Percentiles rank a stretch among this genome's conserved stretches.
These are phyloP conservation scores for Drosophila fulvimacula DNA, from an alignment of 2,888 invertebrate genomes.

Conservation along the genomic window DNA sequence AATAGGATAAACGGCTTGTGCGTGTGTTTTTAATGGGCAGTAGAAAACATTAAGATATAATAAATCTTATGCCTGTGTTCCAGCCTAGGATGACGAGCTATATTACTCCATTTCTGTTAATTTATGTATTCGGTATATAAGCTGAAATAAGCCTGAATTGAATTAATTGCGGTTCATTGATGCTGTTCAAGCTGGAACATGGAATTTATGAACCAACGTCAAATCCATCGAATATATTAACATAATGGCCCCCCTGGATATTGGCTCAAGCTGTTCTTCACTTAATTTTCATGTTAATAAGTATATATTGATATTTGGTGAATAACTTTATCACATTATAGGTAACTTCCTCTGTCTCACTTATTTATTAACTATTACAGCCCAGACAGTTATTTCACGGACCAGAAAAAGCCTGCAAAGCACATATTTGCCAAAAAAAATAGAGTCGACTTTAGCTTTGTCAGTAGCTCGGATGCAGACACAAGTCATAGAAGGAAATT, in stretches of 20 bases:
- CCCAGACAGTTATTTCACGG: not conserved
- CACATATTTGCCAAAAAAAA: constrained; percentile 70
- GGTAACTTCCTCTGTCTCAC: no score
- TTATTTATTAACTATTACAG: not conserved
- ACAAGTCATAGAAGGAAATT: constrained; percentile 62
- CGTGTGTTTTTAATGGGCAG: not conserved
- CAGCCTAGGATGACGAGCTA: no score
- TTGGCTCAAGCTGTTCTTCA: not conserved
- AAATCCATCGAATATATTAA: no score
- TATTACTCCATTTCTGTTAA: no score
- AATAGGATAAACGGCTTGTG: not conserved
- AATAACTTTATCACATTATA: not conserved
- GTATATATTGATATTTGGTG: not conserved
- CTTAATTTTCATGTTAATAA: not conserved
- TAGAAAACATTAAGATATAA: not conserved
- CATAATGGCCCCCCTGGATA: no score
- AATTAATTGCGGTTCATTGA: no score
- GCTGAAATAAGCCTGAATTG: no score
- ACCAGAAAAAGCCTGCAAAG: constrained; percentile 64
- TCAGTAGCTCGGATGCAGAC: constrained; percentile 26
- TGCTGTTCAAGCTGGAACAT: no score
- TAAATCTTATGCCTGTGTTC: not conserved
- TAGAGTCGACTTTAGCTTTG: constrained; percentile 24
- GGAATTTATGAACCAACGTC: no score
- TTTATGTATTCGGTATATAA: no score